Base-by-base conservation (phyloP, 2,113 vertebrate genomes). In the Xyliphius kryptos region DNA sequence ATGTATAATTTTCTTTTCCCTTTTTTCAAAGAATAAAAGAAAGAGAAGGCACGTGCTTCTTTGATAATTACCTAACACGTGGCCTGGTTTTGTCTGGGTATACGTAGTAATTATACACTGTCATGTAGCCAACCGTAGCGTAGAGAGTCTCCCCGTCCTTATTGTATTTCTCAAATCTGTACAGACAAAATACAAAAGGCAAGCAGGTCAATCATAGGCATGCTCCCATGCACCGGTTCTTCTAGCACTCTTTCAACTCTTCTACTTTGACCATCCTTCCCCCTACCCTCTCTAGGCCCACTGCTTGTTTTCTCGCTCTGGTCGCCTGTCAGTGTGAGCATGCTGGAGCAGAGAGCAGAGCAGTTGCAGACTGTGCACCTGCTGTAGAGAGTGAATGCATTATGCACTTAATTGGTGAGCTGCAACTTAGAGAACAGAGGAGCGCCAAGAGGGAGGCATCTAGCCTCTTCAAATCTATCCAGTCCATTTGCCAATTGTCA, bases 21-120 rank as follows among this genome's bases (percentile, higher is more conserved):
- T 82, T 85, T 84, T 77, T 79, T 70, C 32, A 12, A 44, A 56
- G 59, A 73, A 85, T 80, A 84, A 85, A 85, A 82, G 82, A 82
- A 91, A 89, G 86, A 89, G 88, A 86, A 90, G 91, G 92, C 94
- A 93, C 90, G 89, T 92, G 92, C 92, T 92, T 89, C 79, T 78
- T 89, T 77, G 66, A 90, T 90, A 95, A 97, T 97, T 98, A 97
- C 95, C 95, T 99, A 91, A 97, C 93, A 97, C 93, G 95, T 93
- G 96, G 95, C 91, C 93, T 89, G 89, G 95, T 98, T 97, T 97
- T 99, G 93, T 97, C 94, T 95, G 96, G 95, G 85, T 97, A 98
- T 87, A 97, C 95, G 85, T 99, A 97, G 94, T 98, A 98, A 99
- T 97, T 99, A 97, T 97, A 99, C 91, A 98, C 94, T 90, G 95